phyloP scores from a whole-genome alignment of 2,888 invertebrate species.

The Arctia plantaginis region DNA sequence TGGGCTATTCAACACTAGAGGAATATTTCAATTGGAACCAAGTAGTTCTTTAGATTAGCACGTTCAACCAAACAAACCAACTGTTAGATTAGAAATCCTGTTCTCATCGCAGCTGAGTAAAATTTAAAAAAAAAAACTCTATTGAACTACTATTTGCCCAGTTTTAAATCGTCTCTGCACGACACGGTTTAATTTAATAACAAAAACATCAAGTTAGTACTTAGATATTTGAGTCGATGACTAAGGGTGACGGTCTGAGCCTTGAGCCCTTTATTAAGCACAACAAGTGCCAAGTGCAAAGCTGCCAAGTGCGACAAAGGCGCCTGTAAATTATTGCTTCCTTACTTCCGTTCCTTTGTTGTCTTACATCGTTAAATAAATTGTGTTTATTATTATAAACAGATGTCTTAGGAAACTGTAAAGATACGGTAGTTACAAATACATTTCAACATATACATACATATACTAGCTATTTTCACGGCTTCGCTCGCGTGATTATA shows the following conservation, averaged over 20 bases:
- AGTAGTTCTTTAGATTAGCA: too few species aligned
- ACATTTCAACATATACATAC: too few species aligned
- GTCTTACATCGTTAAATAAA: neutral
- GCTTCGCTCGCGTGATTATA: too few species aligned
- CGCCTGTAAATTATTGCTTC: conserved; percentile 2
- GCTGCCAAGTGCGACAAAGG: conserved; percentile 4
- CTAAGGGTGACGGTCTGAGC: neutral
- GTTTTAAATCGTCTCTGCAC: too few species aligned
- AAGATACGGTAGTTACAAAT: neutral
- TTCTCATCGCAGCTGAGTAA: too few species aligned
- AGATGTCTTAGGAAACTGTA: neutral
- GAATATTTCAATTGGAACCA: too few species aligned
- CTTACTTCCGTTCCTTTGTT: conserved; percentile 5
- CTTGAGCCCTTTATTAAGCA: neutral
- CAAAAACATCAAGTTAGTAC: neutral
- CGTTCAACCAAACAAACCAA: too few species aligned
- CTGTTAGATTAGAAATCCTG: too few species aligned
- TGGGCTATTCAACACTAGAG: too few species aligned
- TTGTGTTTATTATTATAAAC: neutral
- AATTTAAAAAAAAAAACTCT: too few species aligned
- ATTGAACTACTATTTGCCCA: too few species aligned
- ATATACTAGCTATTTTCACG: too few species aligned
- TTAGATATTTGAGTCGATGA: neutral
- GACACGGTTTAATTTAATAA: neutral
- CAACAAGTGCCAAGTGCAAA: conserved; percentile 5